These are phyloP conservation scores for Brachycybe producta DNA, from an alignment of 2,888 invertebrate genomes.

Conservation along the genomic window DNA sequence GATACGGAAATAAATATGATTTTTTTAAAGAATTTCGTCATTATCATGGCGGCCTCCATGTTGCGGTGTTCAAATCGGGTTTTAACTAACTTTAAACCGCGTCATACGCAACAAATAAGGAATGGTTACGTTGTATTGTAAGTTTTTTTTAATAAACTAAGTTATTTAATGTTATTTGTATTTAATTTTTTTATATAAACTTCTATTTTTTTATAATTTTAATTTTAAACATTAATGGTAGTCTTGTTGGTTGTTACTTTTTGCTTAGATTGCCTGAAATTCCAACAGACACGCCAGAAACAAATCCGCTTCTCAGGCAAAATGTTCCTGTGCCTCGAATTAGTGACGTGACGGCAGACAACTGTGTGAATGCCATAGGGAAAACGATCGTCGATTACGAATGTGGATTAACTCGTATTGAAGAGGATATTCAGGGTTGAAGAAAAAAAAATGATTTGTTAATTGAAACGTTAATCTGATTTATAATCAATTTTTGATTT, in stretches of 20 bases:
- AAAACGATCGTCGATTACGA: slow-evolving; percentile 71
- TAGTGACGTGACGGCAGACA: slow-evolving; percentile 62
- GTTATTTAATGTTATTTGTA: background rate
- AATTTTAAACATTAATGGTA: background rate
- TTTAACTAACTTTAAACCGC: background rate
- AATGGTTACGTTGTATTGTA: background rate
- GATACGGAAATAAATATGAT: background rate
- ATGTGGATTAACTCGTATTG: slow-evolving; percentile 54
- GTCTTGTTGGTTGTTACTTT: background rate
- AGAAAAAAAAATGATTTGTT: background rate
- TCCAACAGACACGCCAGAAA: slow-evolving; percentile 55
- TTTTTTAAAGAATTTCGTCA: background rate
- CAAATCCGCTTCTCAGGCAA: slow-evolving; percentile 56
- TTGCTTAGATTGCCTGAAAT: slow-evolving; percentile 41
- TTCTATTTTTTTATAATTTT: too few relatives aligned
- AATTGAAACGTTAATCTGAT: too few relatives aligned
- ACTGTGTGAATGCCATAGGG: slow-evolving; percentile 70
- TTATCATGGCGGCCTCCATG: slow-evolving; percentile 4
- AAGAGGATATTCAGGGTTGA: slow-evolving; percentile 41
- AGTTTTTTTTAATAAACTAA: background rate
- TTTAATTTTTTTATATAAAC: background rate
- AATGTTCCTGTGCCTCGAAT: slow-evolving; percentile 65
- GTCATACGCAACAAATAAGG: background rate
- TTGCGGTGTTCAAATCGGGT: background rate
- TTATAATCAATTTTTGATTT: background rate